Percentiles rank a stretch among this genome's conserved stretches.
phyloP scores from a whole-genome alignment of 2,113 vertebrate species.

The Brachyhypopomus occidentalis region DNA sequence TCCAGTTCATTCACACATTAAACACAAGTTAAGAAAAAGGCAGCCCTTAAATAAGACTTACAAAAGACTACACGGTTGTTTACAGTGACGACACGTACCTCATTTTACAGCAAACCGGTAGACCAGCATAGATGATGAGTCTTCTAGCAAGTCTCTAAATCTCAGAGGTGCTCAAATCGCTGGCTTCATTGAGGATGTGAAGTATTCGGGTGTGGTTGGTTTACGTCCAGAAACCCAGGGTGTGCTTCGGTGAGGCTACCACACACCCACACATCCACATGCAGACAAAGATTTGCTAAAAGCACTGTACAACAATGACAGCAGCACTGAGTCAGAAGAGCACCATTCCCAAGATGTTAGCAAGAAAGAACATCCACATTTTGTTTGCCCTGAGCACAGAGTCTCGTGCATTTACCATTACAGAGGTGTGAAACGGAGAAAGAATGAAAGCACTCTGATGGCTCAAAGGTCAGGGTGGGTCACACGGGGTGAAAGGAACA shows the following conservation, averaged over 20 bases:
- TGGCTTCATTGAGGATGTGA: conserved; percentile 6
- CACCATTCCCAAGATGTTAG: neutral
- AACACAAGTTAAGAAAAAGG: conserved; percentile 6
- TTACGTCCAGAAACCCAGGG: conserved; percentile 38
- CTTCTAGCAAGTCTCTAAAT: neutral
- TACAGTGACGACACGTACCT: neutral
- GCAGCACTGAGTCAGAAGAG: neutral
- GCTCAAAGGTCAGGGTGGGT: conserved; percentile 11
- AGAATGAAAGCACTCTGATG: neutral
- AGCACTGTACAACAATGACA: neutral
- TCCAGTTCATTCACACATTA: neutral
- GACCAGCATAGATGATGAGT: neutral
- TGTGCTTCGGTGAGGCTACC: conserved; percentile 30
- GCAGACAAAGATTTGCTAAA: conserved; percentile 24
- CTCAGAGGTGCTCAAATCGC: neutral
- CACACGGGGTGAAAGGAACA: conserved; percentile 21
- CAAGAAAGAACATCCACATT: neutral
- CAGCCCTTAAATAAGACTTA: neutral
- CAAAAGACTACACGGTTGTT: neutral
- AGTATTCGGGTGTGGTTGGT: conserved; percentile 45
- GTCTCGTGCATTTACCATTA: neutral
- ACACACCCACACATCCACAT: neutral
- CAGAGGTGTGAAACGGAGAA: neutral
- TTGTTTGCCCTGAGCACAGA: neutral
- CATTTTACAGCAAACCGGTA: neutral